phyloP scores from a whole-genome alignment of 2,888 invertebrate genomes.

The Calameuta idolon region DNA sequence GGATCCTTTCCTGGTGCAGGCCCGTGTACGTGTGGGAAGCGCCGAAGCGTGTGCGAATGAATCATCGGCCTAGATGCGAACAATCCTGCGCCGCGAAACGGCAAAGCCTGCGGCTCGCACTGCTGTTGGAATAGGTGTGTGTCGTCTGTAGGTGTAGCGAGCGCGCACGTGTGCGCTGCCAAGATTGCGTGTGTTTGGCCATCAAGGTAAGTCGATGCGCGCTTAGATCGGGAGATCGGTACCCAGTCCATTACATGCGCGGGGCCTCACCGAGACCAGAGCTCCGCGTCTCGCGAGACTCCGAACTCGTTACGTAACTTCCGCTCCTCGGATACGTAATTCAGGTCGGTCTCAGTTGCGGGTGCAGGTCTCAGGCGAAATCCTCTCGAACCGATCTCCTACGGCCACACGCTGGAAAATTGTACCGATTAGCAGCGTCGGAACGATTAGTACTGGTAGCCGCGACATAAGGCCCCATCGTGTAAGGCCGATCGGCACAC shows the following conservation, averaged over 20 bases:
- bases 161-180: background rate
- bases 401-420: background rate
- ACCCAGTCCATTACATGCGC: background rate
- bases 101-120: background rate
- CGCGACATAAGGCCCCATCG: background rate
- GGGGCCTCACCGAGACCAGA: background rate
- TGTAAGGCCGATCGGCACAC: background rate
- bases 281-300: background rate
- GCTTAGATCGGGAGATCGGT: background rate
- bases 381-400: background rate
- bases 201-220: background rate
- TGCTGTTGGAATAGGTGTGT: background rate
- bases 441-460: background rate
- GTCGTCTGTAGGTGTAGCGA: no score
- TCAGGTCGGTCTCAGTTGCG: background rate
- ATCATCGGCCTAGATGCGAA: constrained; percentile 25
- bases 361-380: background rate
- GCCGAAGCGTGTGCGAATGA: constrained; percentile 13
- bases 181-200: background rate
- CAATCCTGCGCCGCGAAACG: constrained; percentile 15
- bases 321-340: background rate
- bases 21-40: constrained; percentile 14
- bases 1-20: background rate
- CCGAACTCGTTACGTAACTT: background rate
- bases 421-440: background rate